These are phyloP conservation scores for Papilio helenus DNA, from an alignment of 1,140 invertebrate genomes.

Conservation along the genomic window DNA sequence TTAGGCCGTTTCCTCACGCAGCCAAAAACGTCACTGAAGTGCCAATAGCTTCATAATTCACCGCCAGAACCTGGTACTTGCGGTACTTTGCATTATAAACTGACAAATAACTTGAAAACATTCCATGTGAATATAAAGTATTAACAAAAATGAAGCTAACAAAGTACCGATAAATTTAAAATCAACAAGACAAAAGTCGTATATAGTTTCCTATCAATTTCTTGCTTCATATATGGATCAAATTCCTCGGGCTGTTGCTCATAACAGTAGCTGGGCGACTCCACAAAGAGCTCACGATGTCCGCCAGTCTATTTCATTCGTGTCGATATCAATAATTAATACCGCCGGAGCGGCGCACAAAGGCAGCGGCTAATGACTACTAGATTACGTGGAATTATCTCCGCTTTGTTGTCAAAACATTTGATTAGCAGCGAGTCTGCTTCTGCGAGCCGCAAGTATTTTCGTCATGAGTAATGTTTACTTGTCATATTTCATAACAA, in stretches of 20 bases:
- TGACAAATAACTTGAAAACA: not conserved
- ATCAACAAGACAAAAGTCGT: no score
- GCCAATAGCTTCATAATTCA: not conserved
- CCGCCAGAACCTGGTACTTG: not conserved
- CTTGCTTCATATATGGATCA: not conserved
- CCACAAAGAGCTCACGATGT: not conserved
- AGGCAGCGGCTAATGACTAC: not conserved
- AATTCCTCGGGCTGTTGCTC: not conserved
- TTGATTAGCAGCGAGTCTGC: not conserved
- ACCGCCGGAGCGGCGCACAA: not conserved
- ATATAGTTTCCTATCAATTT: no score
- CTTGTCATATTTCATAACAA: not conserved
- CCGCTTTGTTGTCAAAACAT: slow-evolving; percentile 8
- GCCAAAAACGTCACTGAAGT: not conserved
- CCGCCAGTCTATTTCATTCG: not conserved
- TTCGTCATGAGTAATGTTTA: not conserved
- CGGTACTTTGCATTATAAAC: not conserved
- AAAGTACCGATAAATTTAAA: no score
- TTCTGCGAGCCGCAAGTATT: not conserved
- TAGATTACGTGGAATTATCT: slow-evolving; percentile 17
- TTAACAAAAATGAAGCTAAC: no score
- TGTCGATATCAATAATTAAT: not conserved
- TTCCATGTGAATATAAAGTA: not conserved
- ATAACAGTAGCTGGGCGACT: not conserved
- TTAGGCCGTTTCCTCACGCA: slow-evolving; percentile 4